phyloP scores from a whole-genome alignment of 2,797 vertebrate genomes.

The Galago senegalensis region DNA sequence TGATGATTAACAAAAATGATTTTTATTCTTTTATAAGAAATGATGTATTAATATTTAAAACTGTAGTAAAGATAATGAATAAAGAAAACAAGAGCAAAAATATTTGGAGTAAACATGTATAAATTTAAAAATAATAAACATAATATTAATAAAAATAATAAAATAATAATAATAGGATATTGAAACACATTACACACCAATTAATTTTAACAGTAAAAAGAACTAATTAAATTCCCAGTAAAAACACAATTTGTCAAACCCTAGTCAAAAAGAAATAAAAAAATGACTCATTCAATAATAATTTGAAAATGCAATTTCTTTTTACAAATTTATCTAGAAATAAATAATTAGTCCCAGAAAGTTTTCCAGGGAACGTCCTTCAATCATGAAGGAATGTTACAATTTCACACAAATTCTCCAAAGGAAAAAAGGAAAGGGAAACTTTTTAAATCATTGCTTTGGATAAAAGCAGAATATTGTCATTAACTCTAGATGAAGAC shows the following conservation, averaged over 20 bases:
- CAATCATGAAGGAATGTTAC: neutral
- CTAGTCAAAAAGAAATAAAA: neutral
- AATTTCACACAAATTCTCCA: neutral
- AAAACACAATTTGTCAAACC: neutral
- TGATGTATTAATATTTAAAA: neutral
- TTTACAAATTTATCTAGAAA: neutral
- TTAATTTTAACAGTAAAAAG: neutral
- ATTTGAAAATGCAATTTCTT: neutral
- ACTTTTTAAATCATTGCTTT: neutral
- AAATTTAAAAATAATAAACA: neutral
- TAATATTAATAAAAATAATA: neutral
- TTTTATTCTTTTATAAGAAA: neutral
- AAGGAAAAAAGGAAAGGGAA: neutral
- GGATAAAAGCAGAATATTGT: neutral
- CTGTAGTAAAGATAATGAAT: neutral
- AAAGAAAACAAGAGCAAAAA: neutral
- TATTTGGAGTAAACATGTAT: neutral
- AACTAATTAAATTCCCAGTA: neutral
- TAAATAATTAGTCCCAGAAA: neutral
- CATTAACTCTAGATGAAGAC: neutral
- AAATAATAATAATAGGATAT: neutral
- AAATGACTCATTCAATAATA: neutral
- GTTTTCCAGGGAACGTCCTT: neutral
- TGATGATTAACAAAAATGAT: constrained; percentile 10
- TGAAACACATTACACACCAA: neutral